Evolutionary conservation across 2,888 invertebrate species (phyloP), one percentile per base, ranked within the genome.

Genomic region (Anthophora plumipes): DNA sequence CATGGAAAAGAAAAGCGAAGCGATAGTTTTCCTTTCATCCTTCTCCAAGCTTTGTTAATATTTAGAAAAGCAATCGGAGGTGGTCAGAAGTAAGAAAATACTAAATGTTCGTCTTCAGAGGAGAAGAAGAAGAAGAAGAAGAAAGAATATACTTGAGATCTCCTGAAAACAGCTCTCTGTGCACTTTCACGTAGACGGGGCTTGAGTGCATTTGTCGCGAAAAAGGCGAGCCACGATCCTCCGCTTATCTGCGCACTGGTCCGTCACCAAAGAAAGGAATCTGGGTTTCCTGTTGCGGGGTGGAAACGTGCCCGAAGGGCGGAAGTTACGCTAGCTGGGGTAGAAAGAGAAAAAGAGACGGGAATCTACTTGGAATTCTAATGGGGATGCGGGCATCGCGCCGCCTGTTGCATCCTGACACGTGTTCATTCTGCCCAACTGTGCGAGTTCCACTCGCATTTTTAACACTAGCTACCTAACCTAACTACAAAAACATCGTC

Each of bases 391-490:
- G 77, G 82, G 85, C 55, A 78, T 80, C 74, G 68, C 69, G 57
- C 83, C 77, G 91, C 91, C 91, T 90, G 91, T 90, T 90, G 91
- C 91, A 82, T 84, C 87, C 50, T 50, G 74, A 74, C 85, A 85
- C 87, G 87, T 84, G 85, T 68, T 66, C n/a, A 9, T 37, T 46
- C 12, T 9, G 20, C 57, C 43, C 43, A 7, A 64, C n/a, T n/a
- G 14, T 37, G 20, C 1, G 17, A 11, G 12, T 31, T 11, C 50
- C 14, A 14, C 1, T 46, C 22, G 7, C 4, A 31, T n/a, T 20
- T 46, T 48, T 14, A 31, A 31, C n/a, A n/a, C n/a, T n/a, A n/a
- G n/a, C n/a, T n/a, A n/a, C n/a, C n/a, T n/a, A n/a, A n/a, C n/a
- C n/a, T n/a, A n/a, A n/a, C n/a, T n/a, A n/a, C n/a, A n/a, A n/a